phyloP scores from a whole-genome alignment of 2,888 invertebrate species.

The Yponomeuta plumbellus region DNA sequence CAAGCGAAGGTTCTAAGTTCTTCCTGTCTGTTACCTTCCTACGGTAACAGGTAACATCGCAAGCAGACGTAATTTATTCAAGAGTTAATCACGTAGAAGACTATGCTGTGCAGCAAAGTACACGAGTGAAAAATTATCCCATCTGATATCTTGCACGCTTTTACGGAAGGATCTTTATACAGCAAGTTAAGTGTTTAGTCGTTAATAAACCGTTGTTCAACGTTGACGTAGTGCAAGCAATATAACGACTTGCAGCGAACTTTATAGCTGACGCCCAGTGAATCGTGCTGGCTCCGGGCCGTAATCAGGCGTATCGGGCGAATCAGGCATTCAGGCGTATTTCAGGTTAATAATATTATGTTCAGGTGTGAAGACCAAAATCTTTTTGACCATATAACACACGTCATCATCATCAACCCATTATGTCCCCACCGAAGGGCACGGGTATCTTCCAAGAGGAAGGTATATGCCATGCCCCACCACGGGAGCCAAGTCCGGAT shows the following conservation, averaged over 20 bases:
- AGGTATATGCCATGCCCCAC: too few species aligned
- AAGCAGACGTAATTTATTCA: background rate
- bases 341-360: too few species aligned
- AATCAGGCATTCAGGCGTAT: too few species aligned
- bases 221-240: background rate
- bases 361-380: too few species aligned
- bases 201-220: background rate
- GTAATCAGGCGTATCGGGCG: too few species aligned
- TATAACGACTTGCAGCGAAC: background rate
- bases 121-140: background rate
- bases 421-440: too few species aligned
- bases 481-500: too few species aligned
- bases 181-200: slow-evolving; percentile 1
- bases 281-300: background rate
- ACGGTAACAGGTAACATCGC: background rate
- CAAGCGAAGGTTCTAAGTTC: too few species aligned
- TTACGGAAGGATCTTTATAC: background rate
- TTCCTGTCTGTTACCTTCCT: too few species aligned
- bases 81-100: background rate
- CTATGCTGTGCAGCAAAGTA: background rate
- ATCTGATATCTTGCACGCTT: background rate
- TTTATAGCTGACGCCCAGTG: background rate
- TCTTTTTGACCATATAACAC: too few species aligned
- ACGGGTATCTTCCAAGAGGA: too few species aligned
- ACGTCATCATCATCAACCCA: too few species aligned